Conservation (phyloP, 2,797 vertebrate genomes). For the Brachyalestes nurse region DNA sequence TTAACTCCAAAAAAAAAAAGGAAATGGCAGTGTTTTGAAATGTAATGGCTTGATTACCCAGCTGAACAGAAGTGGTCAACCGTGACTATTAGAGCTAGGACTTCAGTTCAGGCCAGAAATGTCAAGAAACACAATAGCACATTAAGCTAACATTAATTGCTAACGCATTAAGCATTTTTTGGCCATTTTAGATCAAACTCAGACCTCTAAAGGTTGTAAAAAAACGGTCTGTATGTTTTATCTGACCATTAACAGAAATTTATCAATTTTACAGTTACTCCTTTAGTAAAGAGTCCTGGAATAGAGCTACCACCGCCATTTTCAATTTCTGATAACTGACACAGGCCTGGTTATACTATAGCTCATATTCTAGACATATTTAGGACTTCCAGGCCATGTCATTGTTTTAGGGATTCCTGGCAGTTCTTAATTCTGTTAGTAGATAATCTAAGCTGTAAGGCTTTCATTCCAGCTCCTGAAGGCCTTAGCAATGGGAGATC, state of each 20-base stretch:
- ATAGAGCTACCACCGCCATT: background rate
- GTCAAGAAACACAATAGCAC: background rate
- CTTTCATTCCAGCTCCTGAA: background rate
- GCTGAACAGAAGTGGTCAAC: constrained; percentile 27
- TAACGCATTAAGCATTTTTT: background rate
- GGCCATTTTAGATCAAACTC: background rate
- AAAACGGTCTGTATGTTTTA: no score
- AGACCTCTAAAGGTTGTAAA: no score
- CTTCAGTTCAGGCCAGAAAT: background rate
- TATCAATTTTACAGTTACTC: background rate
- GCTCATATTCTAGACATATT: background rate
- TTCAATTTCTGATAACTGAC: background rate
- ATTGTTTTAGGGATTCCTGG: no score
- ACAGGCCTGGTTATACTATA: background rate
- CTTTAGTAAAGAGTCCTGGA: background rate
- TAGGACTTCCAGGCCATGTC: background rate
- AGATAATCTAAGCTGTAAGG: no score
- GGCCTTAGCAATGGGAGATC: background rate
- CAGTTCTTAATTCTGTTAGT: background rate
- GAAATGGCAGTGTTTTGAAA: constrained; percentile 50
- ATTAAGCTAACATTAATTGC: background rate
- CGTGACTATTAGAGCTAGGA: no score
- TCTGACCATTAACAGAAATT: background rate
- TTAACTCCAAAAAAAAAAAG: constrained; percentile 20
- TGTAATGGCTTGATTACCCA: constrained; percentile 35